Evolutionary conservation across 2,888 invertebrate genomes (phyloP), one percentile per base, ranked within the genome.

Genomic region (Parnassius smintheus): DNA sequence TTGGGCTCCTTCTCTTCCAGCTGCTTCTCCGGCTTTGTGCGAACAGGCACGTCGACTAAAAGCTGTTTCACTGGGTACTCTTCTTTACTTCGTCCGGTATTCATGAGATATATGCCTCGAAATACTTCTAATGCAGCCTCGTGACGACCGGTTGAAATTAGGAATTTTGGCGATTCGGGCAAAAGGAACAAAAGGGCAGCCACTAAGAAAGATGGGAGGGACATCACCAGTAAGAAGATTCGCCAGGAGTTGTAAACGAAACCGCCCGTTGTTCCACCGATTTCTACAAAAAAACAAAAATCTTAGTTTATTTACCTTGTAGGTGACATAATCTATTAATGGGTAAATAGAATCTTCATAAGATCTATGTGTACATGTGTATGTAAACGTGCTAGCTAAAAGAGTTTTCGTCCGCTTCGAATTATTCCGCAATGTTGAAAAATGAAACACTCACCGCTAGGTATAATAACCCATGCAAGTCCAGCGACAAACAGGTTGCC

Each of bases 401-500:
- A 35, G 35, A 1, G 0, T 35, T 35, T 35, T 7, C 1, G 18
- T 18, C 18, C 18, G 18, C 18, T 18, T 18, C 18, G 18, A 18
- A 18, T 35, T 35, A 35, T 35, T 35, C 35, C 4, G 7, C 4
- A 7, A 7, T 35, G 4, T 35, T 35, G 0, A 25, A 48, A 51
- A 13, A 25, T 52, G 12, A 18, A 13, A 12, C n/a, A 55, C 78
- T 78, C 68, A 91, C 91, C 87, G 73, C 94, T 93, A 71, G 95
- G 95, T 68, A 95, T 95, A 74, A 95, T 94, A 68, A 95, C 91
- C 95, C 95, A 95, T 68, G 95, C 95, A 70, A 95, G 85, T 82
- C 98, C 97, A 72, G 98, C 98, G 63, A 98, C 98, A 79, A 98
- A 96, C 71, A 98, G 93, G 84, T 98, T 98, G 71, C 98, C 98